A percentile compares a stretch with the other conserved stretches of the same genome.
Conservation (phyloP, 2,113 vertebrate species). For the Oncorhynchus gorbuscha region DNA sequence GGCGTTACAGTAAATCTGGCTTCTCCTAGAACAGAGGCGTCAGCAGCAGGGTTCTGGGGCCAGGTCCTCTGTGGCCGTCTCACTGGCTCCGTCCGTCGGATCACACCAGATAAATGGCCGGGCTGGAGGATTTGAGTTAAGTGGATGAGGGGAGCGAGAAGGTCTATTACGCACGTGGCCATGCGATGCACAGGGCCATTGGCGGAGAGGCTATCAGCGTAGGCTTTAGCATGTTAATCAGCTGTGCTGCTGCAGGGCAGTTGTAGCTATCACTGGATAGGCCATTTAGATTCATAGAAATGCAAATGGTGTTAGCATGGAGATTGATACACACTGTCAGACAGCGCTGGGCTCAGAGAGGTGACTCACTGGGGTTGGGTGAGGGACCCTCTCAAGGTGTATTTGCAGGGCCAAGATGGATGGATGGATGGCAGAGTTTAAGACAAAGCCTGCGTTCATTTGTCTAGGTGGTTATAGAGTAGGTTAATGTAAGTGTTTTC, state of each 20-base stretch:
- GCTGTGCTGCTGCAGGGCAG: constrained; percentile 50
- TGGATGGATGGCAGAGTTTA: constrained; percentile 8
- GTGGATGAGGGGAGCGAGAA: constrained; percentile 48
- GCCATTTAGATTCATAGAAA: constrained; percentile 64
- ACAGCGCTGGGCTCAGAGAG: background rate
- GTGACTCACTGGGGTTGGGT: constrained; percentile 21
- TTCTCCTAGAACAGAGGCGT: constrained; percentile 37
- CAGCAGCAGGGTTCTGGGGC: constrained; percentile 26
- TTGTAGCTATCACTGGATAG: constrained; percentile 50
- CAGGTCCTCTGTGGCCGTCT: constrained; percentile 61
- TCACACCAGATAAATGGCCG: constrained; percentile 61
- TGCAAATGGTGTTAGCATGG: constrained; percentile 47
- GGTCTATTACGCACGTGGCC: constrained; percentile 43
- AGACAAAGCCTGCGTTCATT: constrained; percentile 9
- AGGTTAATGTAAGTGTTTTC: too few relatives aligned
- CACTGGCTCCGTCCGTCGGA: constrained; percentile 50
- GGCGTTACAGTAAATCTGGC: constrained; percentile 60
- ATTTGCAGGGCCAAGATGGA: too few relatives aligned
- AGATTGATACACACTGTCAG: constrained; percentile 36
- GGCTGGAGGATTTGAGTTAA: constrained; percentile 69
- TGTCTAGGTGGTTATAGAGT: background rate
- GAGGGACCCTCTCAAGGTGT: constrained; percentile 42
- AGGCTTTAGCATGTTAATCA: constrained; percentile 64
- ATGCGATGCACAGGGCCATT: constrained; percentile 29
- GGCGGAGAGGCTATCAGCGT: constrained; percentile 37